phyloP scores from a whole-genome alignment of 2,797 vertebrate species.

The Gymnoscopelus microlampas region DNA sequence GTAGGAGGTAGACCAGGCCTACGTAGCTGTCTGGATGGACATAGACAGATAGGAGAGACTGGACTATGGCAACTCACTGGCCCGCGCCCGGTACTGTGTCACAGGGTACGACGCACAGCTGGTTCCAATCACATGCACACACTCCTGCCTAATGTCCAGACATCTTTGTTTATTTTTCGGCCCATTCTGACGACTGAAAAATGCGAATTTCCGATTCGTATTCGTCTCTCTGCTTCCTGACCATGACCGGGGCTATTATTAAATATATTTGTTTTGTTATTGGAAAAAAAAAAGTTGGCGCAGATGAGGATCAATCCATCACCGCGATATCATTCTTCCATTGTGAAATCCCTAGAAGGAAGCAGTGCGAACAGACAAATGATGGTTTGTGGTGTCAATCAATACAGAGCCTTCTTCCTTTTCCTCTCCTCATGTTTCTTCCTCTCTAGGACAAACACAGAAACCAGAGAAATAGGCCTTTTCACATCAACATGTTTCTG shows the following conservation, averaged over 20 bases:
- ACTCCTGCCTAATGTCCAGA: slow-evolving; percentile 39
- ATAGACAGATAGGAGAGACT: not conserved
- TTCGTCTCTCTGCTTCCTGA: slow-evolving; percentile 33
- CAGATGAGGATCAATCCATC: slow-evolving; percentile 31
- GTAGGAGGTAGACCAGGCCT: not conserved
- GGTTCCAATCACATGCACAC: slow-evolving; percentile 63
- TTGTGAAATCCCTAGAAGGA: slow-evolving; percentile 44
- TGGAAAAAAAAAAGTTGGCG: no score
- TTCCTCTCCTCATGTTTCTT: slow-evolving; percentile 21
- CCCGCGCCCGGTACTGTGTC: slow-evolving; percentile 41
- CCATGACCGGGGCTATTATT: slow-evolving; percentile 9
- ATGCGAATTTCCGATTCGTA: slow-evolving; percentile 3
- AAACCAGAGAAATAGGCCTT: slow-evolving; percentile 44
- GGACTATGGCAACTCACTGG: slow-evolving; percentile 9
- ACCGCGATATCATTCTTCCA: slow-evolving; percentile 28
- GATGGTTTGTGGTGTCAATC: slow-evolving; percentile 62
- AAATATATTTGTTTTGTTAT: slow-evolving; percentile 17
- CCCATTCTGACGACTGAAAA: slow-evolving; percentile 53
- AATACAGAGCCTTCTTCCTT: slow-evolving; percentile 61
- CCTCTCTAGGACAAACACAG: slow-evolving; percentile 40
- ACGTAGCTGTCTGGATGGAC: no score
- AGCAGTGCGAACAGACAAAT: slow-evolving; percentile 52
- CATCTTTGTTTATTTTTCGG: slow-evolving; percentile 49
- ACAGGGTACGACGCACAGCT: slow-evolving; percentile 64
- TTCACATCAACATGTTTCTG: slow-evolving; percentile 37